A percentile compares a stretch with the other conserved stretches of the same genome.
Conservation (phyloP, 1,140 invertebrate genomes). For the Drosophila equinoxialis region DNA sequence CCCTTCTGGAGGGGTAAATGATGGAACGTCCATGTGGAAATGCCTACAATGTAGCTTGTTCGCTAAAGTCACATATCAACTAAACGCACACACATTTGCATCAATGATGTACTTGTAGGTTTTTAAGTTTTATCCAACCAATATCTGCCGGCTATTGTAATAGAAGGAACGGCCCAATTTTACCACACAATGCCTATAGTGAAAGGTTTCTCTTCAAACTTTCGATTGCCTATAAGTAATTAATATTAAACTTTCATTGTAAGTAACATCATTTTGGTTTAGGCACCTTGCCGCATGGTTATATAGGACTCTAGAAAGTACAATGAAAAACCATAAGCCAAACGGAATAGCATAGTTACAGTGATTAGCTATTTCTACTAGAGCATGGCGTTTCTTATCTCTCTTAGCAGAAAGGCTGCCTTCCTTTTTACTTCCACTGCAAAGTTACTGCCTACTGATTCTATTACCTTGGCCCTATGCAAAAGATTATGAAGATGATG, state of each 20-base stretch:
- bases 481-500: not conserved
- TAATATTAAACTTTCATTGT: not conserved
- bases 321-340: not conserved
- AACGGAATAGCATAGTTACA: not conserved
- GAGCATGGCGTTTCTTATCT: not conserved
- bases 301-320: not conserved
- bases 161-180: slow-evolving; percentile 17
- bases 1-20: not conserved
- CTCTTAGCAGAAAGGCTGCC: not conserved
- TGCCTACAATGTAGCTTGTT: not conserved
- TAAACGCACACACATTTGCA: slow-evolving; percentile 7
- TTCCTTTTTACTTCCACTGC: not conserved
- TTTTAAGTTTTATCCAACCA: slow-evolving; percentile 62
- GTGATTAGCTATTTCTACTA: not conserved
- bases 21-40: not conserved
- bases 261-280: not conserved
- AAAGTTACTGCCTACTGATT: slow-evolving; percentile 28
- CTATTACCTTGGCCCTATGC: slow-evolving; percentile 23
- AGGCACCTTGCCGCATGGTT: not conserved
- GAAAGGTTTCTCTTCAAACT: not conserved
- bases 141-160: slow-evolving; percentile 67
- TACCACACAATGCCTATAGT: not conserved
- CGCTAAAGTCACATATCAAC: not conserved
- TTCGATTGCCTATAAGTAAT: not conserved
- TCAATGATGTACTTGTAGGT: slow-evolving; percentile 27